Evolutionary conservation across 2,888 invertebrate genomes (phyloP), one percentile per base, ranked within the genome.

Genomic region (Drosophila quinaria): DNA sequence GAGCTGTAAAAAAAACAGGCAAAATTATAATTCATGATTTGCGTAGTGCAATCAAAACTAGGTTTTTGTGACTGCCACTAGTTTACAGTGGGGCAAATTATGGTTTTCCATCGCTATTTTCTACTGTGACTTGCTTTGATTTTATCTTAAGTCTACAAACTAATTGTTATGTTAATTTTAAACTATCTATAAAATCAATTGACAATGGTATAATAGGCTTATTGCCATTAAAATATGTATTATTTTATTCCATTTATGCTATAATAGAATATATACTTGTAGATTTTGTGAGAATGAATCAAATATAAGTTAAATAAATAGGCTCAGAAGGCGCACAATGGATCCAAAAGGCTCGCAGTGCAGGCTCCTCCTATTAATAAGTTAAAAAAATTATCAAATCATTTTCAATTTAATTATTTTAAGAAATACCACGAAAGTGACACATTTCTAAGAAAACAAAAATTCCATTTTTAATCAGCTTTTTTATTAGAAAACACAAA

Each of bases 41-140:
- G 78, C 68, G 63, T 72, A 75, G 62, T 73, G 73, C 73, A 68
- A 73, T 73, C 61, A 73, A 68, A 75, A 72, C 67, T 67, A 51
- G 67, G 67, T 22, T 71, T 55, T 58, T 37, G 54, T 39, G 58
- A 39, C 25, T 61, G 47, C 31, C 35, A 47, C 2, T 15, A 47
- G 31, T 42, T 42, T 13, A 13, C 42, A 42, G 25, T 39, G 41
- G 54, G 29, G 33, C 25, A 39, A 52, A 37, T 35, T 58, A 29
- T 17, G 37, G 46, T 42, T 64, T 51, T 17, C 19, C 10, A 29
- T 11, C 13, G n/a, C 31, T 37, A 9, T 37, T 19, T 29, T 19
- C 19, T 31, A 25, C 2, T 5, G 15, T 10, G 19, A 31, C 22
- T 41, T 31, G n/a, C 11, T 8, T 3, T 51, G 33, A 29, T 10